phyloP scores from a whole-genome alignment of 2,888 invertebrate species.

The Panopea generosa region DNA sequence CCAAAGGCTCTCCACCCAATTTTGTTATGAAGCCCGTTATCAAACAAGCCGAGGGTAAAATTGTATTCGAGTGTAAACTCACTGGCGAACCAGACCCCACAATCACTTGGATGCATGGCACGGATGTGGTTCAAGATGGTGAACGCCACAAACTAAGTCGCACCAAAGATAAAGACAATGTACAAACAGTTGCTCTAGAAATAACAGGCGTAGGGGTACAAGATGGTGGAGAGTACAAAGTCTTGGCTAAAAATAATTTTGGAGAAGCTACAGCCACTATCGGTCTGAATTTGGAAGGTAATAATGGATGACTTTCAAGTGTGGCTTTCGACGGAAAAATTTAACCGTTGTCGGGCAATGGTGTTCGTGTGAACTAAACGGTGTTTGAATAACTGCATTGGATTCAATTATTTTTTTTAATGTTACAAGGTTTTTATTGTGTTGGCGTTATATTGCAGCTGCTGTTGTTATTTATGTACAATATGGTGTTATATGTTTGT shows the following conservation, averaged over 20 bases:
- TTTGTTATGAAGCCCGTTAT: constrained; percentile 99
- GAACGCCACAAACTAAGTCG: constrained; percentile 88
- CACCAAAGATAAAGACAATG: constrained; percentile 86
- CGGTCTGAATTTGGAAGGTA: constrained; percentile 89
- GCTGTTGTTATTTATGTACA: too few relatives aligned
- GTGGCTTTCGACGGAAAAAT: too few relatives aligned
- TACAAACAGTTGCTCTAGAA: constrained; percentile 94
- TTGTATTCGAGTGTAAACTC: constrained; percentile 87
- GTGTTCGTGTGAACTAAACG: too few relatives aligned
- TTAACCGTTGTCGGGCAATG: too few relatives aligned
- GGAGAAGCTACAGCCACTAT: constrained; percentile 98
- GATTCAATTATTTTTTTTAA: too few relatives aligned
- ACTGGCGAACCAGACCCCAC: constrained; percentile 89
- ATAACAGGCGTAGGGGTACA: constrained; percentile 91
- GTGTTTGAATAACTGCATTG: too few relatives aligned
- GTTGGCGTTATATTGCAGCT: too few relatives aligned
- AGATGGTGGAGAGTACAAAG: constrained; percentile 96
- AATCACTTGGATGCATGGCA: constrained; percentile 97
- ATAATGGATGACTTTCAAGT: constrained; percentile 4
- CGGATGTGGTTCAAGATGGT: constrained; percentile 92
- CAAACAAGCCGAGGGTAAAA: constrained; percentile 95
- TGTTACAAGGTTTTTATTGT: too few relatives aligned
- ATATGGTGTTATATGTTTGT: too few relatives aligned
- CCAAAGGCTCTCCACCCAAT: constrained; percentile 88
- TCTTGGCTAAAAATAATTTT: constrained; percentile 95